phyloP scores from a whole-genome alignment of 1,140 invertebrate genomes.

The Atta cephalotes region DNA sequence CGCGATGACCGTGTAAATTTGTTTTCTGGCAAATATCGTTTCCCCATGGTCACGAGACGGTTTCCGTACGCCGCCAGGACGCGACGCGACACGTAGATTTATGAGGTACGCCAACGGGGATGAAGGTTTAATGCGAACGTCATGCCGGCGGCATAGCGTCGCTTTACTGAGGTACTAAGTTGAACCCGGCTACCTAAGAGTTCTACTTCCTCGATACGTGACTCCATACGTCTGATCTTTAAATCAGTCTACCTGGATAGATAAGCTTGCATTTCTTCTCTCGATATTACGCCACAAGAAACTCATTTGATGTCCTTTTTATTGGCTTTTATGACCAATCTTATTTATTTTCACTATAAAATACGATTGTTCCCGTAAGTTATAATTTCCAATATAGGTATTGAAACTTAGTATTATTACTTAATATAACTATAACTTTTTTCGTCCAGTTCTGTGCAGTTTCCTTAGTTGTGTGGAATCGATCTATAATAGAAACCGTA shows the following conservation, averaged over 20 bases:
- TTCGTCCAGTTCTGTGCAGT: too few species aligned
- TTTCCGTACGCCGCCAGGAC: constrained; percentile 18
- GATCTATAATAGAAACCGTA: neutral
- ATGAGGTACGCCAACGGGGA: constrained; percentile 9
- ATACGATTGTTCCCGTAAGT: neutral
- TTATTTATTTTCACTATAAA: constrained; percentile 3
- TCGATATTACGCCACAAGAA: constrained; percentile 34
- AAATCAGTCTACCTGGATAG: constrained; percentile 58
- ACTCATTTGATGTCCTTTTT: constrained; percentile 30
- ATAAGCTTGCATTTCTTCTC: constrained; percentile 37
- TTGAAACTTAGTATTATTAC: too few species aligned
- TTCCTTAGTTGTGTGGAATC: too few species aligned
- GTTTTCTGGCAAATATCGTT: constrained; percentile 40
- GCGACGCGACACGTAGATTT: constrained; percentile 40
- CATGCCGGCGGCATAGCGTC: neutral
- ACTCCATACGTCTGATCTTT: constrained; percentile 44
- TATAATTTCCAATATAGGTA: neutral
- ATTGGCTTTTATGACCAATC: constrained; percentile 20
- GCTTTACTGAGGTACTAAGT: constrained; percentile 44
- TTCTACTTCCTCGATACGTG: constrained; percentile 46
- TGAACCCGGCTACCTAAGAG: constrained; percentile 18
- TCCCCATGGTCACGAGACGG: neutral
- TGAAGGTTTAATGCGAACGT: constrained; percentile 28
- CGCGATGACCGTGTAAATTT: constrained; percentile 59
- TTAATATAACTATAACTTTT: too few species aligned